These are phyloP conservation scores for Anoncus sp. DNA, from an alignment of 2,888 invertebrate species.

Conservation along the genomic window DNA sequence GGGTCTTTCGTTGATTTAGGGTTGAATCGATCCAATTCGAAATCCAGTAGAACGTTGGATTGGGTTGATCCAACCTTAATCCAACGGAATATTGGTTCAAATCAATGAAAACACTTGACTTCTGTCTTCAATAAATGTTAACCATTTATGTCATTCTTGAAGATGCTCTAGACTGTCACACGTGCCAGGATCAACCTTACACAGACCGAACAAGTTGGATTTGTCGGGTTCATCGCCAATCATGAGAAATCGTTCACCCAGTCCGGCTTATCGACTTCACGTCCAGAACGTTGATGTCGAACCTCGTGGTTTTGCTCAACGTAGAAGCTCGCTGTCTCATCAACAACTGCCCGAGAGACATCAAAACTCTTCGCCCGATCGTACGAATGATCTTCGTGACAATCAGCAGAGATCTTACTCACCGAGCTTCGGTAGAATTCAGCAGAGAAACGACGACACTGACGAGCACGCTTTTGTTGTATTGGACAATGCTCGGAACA, in stretches of 20 bases:
- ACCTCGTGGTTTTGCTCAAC: conserved; percentile 72
- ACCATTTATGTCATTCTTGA: conserved; percentile 2
- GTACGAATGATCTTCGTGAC: conserved; percentile 64
- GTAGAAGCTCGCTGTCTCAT: conserved; percentile 70
- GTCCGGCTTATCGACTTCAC: conserved; percentile 81
- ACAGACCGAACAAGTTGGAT: conserved; percentile 70
- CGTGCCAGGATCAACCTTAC: conserved; percentile 42
- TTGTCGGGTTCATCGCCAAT: conserved; percentile 60
- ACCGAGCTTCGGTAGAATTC: conserved; percentile 76
- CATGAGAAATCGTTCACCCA: conserved; percentile 80
- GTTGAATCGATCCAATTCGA: too few species aligned
- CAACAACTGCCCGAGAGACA: conserved; percentile 70
- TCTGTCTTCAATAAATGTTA: background rate
- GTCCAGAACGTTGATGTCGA: conserved; percentile 81
- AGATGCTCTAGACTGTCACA: conserved; percentile 73
- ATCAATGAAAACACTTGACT: background rate
- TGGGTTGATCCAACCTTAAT: too few species aligned
- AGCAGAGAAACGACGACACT: conserved; percentile 62
- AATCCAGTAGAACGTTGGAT: too few species aligned
- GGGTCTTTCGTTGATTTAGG: too few species aligned
- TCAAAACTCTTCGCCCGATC: conserved; percentile 70
- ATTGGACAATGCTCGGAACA: conserved; percentile 68
- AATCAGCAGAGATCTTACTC: conserved; percentile 74
- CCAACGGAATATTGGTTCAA: background rate
- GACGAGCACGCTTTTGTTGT: conserved; percentile 76